A percentile compares a stretch with the other conserved stretches of the same genome.
Evolutionary conservation across 1,140 invertebrate genomes (phyloP).

Genomic region (Psix sp.): DNA sequence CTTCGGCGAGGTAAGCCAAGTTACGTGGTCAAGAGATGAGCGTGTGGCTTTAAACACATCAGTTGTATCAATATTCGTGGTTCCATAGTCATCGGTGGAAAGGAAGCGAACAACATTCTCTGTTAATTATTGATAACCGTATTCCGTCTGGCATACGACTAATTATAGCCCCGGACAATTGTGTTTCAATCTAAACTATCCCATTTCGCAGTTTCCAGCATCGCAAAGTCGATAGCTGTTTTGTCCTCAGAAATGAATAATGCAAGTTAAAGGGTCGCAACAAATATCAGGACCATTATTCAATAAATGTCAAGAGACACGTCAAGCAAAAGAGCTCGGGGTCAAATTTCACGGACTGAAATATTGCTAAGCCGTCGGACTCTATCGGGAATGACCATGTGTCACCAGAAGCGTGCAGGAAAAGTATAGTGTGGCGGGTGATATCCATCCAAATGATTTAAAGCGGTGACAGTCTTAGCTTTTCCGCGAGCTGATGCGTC

Average conservation of each 20-base stretch:
- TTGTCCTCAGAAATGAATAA: too few relatives aligned
- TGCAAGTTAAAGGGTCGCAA: too few relatives aligned
- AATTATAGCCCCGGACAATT: conserved; percentile 5
- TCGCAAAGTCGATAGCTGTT: too few relatives aligned
- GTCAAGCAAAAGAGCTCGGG: background rate
- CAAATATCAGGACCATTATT: too few relatives aligned
- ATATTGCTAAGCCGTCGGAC: conserved; percentile 32
- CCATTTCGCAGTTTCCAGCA: too few relatives aligned
- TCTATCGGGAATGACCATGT: conserved; percentile 45
- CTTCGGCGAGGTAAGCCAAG: conserved; percentile 59
- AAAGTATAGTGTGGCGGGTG: conserved; percentile 42
- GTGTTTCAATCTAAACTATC: background rate
- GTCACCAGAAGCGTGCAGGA: conserved; percentile 43
- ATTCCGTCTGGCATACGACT: conserved; percentile 30
- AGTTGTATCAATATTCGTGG: conserved; percentile 60
- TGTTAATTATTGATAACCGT: conserved; percentile 32
- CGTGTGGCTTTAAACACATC: conserved; percentile 66
- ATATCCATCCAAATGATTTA: conserved; percentile 65
- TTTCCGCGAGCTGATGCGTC: conserved; percentile 59
- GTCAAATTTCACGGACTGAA: conserved; percentile 33
- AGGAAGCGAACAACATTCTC: conserved; percentile 44
- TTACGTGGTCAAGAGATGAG: conserved; percentile 57
- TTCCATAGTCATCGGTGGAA: conserved; percentile 54
- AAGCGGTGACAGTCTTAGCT: conserved; percentile 54
- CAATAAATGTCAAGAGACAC: conserved; percentile 14